phyloP scores from a whole-genome alignment of 2,888 invertebrate genomes.

The Yponomeuta plumbellus region DNA sequence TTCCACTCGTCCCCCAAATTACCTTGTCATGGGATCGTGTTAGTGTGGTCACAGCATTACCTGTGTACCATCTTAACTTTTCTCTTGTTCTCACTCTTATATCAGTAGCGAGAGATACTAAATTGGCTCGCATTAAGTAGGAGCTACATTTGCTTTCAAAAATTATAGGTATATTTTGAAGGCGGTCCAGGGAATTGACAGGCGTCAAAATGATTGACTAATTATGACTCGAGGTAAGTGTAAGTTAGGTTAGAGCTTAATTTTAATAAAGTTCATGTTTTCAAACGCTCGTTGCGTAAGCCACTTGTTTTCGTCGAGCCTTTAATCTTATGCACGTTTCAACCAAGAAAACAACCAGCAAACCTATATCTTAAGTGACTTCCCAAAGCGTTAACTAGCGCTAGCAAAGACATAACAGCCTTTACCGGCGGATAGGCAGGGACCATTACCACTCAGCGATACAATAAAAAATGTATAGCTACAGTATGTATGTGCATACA shows the following conservation, averaged over 20 bases:
- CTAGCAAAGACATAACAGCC: too few species aligned
- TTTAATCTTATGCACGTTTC: too few species aligned
- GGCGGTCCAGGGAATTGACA: conserved; percentile 1
- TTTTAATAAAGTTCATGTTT: not conserved
- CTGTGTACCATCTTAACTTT: conserved; percentile 18
- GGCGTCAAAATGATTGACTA: conserved; percentile 14
- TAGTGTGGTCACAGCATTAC: conserved; percentile 41
- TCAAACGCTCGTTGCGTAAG: not conserved
- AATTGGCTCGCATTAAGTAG: not conserved
- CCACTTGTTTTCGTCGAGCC: too few species aligned
- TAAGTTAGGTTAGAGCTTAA: not conserved
- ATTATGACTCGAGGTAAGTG: not conserved
- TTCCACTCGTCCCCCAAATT: conserved; percentile 58
- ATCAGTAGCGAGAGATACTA: not conserved
- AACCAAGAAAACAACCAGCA: too few species aligned
- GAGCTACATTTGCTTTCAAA: not conserved
- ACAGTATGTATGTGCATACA: too few species aligned
- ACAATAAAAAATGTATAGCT: too few species aligned
- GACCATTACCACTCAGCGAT: too few species aligned
- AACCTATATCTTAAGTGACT: too few species aligned
- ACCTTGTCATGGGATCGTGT: conserved; percentile 54
- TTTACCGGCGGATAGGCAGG: too few species aligned
- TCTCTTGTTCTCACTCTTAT: not conserved
- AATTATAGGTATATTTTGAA: not conserved
- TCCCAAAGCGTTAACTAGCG: too few species aligned